These are phyloP conservation scores for Drosophila borborema DNA, from an alignment of 2,888 invertebrate species.

Conservation along the genomic window DNA sequence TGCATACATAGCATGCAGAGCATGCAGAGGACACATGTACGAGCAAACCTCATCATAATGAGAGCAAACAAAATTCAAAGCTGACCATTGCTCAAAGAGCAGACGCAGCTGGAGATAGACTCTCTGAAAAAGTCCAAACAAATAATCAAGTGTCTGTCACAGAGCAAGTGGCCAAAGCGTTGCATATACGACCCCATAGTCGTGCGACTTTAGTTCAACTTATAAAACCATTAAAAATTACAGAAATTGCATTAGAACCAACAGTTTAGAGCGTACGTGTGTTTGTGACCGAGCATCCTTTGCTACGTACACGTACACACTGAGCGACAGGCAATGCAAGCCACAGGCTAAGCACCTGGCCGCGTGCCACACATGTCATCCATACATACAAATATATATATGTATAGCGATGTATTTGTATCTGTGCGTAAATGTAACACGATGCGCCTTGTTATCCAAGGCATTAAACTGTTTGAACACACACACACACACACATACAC, in stretches of 20 bases:
- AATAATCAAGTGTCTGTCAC: conserved; percentile 47
- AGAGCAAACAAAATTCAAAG: conserved; percentile 64
- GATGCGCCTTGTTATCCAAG: conserved; percentile 67
- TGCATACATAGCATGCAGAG: no score
- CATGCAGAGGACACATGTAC: conserved; percentile 2
- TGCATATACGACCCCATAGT: conserved; percentile 17
- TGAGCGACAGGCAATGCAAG: not conserved
- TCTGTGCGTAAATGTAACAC: conserved; percentile 37
- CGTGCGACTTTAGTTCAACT: conserved; percentile 50
- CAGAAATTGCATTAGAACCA: conserved; percentile 67
- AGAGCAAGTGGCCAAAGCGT: conserved; percentile 12
- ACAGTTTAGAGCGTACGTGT: conserved; percentile 39
- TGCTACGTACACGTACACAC: conserved; percentile 5
- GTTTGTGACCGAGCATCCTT: conserved; percentile 21
- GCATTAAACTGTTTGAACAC: conserved; percentile 70
- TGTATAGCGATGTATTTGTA: conserved; percentile 6
- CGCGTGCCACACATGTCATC: conserved; percentile 29
- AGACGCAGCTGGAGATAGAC: conserved; percentile 15
- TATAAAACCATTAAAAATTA: conserved; percentile 75
- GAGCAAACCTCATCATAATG: conserved; percentile 47
- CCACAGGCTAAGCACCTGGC: conserved; percentile 31
- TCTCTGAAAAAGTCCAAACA: conserved; percentile 22
- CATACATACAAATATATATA: not conserved
- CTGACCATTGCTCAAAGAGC: conserved; percentile 40
- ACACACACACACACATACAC: conserved; percentile 6